Conservation (phyloP, 2,888 invertebrate genomes). For the Nebria brevicollis region DNA sequence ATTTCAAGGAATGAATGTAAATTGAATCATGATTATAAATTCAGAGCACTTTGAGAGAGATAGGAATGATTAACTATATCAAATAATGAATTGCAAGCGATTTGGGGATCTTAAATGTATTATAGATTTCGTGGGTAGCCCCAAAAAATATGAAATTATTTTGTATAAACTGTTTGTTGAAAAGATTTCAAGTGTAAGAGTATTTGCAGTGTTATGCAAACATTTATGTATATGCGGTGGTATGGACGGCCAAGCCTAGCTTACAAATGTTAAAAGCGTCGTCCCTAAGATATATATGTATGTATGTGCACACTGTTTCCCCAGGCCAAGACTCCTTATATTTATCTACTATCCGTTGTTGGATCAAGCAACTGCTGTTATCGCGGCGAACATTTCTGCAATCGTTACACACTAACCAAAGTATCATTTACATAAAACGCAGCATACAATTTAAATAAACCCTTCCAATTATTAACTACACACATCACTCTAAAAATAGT, state of each 20-base stretch:
- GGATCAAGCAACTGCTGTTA: not conserved
- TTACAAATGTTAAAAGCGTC: not conserved
- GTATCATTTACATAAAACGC: no score
- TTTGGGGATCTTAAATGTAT: no score
- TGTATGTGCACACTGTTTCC: not conserved
- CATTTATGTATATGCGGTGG: not conserved
- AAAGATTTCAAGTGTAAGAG: not conserved
- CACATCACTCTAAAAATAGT: no score
- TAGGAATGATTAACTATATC: no score
- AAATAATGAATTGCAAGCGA: no score
- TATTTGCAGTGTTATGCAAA: not conserved
- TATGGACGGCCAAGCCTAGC: not conserved
- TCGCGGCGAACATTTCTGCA: not conserved
- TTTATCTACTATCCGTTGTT: not conserved
- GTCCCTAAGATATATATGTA: not conserved
- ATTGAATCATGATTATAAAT: no score
- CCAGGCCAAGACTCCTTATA: not conserved
- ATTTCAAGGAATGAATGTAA: no score
- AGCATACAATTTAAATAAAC: no score
- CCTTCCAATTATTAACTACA: no score
- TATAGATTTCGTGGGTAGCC: not conserved
- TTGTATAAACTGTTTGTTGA: not conserved
- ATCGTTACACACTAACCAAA: no score
- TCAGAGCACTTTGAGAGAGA: no score
- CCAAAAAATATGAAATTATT: not conserved